phyloP scores from a whole-genome alignment of 2,797 vertebrate genomes.

The Thripadectes ignobilis region DNA sequence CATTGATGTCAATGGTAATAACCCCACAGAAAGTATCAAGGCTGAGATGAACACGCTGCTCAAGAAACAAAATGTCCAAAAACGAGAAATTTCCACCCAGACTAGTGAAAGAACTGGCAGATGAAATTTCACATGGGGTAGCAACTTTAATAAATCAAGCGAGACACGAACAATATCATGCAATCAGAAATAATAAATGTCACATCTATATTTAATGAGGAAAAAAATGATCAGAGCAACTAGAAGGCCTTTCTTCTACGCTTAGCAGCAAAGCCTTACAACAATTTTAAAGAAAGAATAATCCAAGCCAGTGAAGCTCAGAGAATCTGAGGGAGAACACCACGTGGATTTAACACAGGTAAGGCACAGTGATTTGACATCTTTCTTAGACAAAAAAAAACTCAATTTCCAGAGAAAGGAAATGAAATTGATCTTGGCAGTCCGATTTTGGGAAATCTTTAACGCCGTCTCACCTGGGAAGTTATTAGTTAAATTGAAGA shows the following conservation, averaged over 20 bases:
- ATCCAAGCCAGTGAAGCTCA: neutral
- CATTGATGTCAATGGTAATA: neutral
- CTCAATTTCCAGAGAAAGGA: neutral
- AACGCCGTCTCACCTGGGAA: neutral
- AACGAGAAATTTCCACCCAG: neutral
- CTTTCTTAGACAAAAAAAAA: neutral
- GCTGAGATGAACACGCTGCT: neutral
- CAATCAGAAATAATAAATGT: neutral
- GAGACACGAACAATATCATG: neutral
- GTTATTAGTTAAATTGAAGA: conserved; percentile 48
- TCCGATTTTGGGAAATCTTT: neutral
- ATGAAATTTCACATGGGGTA: neutral
- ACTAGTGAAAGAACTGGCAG: neutral
- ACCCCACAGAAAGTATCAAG: neutral
- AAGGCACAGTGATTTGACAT: neutral
- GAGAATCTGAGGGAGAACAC: neutral
- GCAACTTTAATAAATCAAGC: neutral
- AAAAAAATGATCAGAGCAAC: neutral
- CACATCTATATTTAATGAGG: neutral
- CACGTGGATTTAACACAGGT: neutral
- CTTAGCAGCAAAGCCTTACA: neutral
- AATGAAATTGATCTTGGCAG: conserved; percentile 24
- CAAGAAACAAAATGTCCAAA: neutral
- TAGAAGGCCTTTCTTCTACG: neutral
- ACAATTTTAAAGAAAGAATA: neutral